Evolutionary conservation across 2,888 invertebrate genomes (phyloP).

Genomic region (Omphaloscelis lunosa): DNA sequence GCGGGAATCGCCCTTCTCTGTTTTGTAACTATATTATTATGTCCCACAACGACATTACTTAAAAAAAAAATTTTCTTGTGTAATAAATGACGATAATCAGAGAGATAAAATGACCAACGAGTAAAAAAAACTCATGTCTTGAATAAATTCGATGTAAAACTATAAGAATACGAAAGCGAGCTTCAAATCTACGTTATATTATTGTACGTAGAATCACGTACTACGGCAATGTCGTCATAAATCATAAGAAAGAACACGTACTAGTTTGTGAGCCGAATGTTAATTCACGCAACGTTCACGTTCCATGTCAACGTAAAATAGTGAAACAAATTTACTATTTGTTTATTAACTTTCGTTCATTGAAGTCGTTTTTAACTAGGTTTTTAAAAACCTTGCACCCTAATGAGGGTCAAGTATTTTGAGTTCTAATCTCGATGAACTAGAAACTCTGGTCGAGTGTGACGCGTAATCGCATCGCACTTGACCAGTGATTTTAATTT

Average conservation of each 20-base stretch:
- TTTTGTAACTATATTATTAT: not conserved
- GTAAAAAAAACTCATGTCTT: not conserved
- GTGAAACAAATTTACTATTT: conserved; percentile 33
- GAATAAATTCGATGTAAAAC: conserved; percentile 14
- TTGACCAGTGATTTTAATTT: not conserved
- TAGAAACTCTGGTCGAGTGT: not conserved
- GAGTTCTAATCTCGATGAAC: conserved; percentile 3
- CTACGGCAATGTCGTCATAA: conserved; percentile 52
- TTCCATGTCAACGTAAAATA: conserved; percentile 29
- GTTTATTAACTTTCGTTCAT: conserved; percentile 12
- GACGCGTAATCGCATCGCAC: not conserved
- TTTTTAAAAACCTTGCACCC: not conserved
- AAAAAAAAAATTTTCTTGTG: not conserved
- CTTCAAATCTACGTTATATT: not conserved
- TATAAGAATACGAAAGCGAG: conserved; percentile 7
- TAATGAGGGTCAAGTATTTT: not conserved
- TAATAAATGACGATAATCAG: not conserved
- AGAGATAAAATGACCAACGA: not conserved
- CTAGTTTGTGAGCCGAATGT: conserved; percentile 51
- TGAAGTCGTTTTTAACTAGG: not conserved
- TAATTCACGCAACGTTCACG: conserved; percentile 21
- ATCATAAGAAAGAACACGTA: conserved; percentile 49
- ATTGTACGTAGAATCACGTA: conserved; percentile 40
- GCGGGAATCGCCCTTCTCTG: not conserved
- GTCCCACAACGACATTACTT: not conserved